Conservation (phyloP, 1,140 invertebrate genomes). For the Bicyclus anynana region DNA sequence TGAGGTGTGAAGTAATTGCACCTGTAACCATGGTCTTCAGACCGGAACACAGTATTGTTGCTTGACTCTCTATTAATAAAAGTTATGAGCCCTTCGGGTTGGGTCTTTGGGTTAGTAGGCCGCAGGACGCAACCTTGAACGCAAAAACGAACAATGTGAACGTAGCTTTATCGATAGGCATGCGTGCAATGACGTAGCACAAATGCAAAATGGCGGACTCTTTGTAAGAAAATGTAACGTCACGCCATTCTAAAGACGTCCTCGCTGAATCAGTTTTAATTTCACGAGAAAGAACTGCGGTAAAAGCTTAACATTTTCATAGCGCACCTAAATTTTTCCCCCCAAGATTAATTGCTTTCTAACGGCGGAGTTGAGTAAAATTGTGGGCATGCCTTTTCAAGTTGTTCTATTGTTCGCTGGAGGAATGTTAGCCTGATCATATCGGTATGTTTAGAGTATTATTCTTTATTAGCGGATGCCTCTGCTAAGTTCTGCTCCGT, state of each 20-base stretch:
- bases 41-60: no score
- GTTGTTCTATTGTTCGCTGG: slow-evolving; percentile 3
- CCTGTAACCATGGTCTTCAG: no score
- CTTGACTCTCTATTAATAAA: no score
- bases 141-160: no score
- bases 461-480: no score
- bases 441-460: no score
- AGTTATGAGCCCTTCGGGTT: no score
- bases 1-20: no score
- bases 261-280: slow-evolving; percentile 26
- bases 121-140: no score
- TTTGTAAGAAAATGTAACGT: slow-evolving; percentile 50
- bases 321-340: slow-evolving; percentile 5
- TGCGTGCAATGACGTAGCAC: slow-evolving; percentile 48
- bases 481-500: no score
- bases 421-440: not conserved
- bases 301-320: slow-evolving; percentile 12
- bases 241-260: slow-evolving; percentile 33
- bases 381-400: not conserved
- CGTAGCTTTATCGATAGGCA: slow-evolving; percentile 14
- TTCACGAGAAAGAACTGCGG: slow-evolving; percentile 9
- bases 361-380: not conserved
- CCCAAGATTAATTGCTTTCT: not conserved
- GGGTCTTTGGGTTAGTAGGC: no score
- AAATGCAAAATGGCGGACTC: slow-evolving; percentile 46